Evolutionary conservation across 1,140 invertebrate species (phyloP), one percentile per base, ranked within the genome.

Genomic region (Mycetomoellerius zeteki): DNA sequence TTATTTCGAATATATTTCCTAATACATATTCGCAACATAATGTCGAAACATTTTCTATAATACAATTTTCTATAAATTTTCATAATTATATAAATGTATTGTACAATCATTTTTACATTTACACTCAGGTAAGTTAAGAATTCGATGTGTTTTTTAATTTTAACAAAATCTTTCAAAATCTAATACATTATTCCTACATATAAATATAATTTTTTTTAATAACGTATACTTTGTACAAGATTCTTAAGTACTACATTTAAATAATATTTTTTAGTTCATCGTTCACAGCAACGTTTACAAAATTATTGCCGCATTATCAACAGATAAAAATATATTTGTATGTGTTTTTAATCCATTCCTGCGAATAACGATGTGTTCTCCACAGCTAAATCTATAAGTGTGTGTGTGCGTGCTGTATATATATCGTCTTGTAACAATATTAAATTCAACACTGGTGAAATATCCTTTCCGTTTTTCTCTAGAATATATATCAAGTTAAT

Each of bases 221-320:
- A 50, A 50, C 16, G 14, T 62, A 16, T 43, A 19, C 30, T 43
- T 64, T 30, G 24, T 78, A 65, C 12, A 50, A 47, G 16, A 62
- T 43, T 43, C 12, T 30, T 47, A 37, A 33, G 27, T 43, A 43
- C 43, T 60, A 47, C 19, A 19, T 76, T 60, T 76, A 27, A 76
- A 76, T 60, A 58, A 27, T 7, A 14, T 67, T 19, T 24, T 76
- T 50, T 76, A 19, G 3, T 60, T 47, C 19, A 50, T 43, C 16
- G 16, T 62, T 64, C 2, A 77, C 10, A 47, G 24, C 16, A 43
- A 60, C 10, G 1, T 60, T 58, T 43, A 60, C 30, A 62, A 43
- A 77, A 64, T 43, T 43, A 77, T 62, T 47, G 16, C 54, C 19
- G 24, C 19, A 77, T 77, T 2, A 43, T 24, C 10, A 77, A 77